These are phyloP conservation scores for Drosophila rubida DNA, from an alignment of 2,888 invertebrate genomes.

Conservation along the genomic window DNA sequence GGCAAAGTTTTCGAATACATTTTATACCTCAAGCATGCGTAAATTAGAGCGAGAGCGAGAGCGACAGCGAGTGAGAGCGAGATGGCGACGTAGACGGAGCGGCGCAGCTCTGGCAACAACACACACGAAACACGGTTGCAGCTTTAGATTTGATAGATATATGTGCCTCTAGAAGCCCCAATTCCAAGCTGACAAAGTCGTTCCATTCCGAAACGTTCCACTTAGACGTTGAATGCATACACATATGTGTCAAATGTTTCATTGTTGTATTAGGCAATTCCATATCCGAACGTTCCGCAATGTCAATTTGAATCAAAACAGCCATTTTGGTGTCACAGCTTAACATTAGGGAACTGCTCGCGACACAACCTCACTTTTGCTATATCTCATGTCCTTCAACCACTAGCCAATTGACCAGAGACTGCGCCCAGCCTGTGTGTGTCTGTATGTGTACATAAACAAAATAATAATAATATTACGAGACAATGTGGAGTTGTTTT, in stretches of 20 bases:
- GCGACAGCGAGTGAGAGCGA: not conserved
- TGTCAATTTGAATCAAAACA: not conserved
- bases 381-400: not conserved
- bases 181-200: not conserved
- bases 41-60: slow-evolving; percentile 22
- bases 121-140: not conserved
- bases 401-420: not conserved
- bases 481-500: slow-evolving; percentile 15
- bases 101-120: not conserved
- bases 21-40: slow-evolving; percentile 50
- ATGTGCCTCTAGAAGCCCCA: not conserved
- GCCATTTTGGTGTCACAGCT: not conserved
- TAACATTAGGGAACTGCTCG: not conserved
- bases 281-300: not conserved
- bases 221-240: no score
- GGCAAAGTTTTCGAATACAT: slow-evolving; percentile 33
- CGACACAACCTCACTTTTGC: slow-evolving; percentile 6
- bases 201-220: not conserved
- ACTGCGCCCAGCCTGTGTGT: slow-evolving; percentile 3
- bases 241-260: no score
- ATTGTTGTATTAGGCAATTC: no score
- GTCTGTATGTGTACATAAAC: slow-evolving; percentile 15
- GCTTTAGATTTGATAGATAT: not conserved
- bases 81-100: not conserved
- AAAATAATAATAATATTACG: slow-evolving; percentile 8